Evolutionary conservation across 2,113 vertebrate genomes (phyloP).

Genomic region (Lasiurus cinereus): DNA sequence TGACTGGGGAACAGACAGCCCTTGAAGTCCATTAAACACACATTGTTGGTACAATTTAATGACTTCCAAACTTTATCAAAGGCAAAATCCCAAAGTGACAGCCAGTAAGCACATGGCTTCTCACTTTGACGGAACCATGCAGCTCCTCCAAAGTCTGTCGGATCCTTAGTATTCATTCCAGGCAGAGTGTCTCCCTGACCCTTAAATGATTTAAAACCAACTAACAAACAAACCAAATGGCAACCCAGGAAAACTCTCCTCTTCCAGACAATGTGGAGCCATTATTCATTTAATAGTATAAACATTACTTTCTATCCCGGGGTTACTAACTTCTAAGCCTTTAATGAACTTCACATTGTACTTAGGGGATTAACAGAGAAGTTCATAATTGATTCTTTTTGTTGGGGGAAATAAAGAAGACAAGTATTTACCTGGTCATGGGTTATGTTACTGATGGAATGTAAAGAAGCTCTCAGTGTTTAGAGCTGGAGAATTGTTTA

Average conservation of each 20-base stretch:
- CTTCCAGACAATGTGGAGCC: constrained; percentile 69
- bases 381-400: constrained; percentile 83
- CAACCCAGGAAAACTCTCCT: constrained; percentile 72
- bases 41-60: background rate
- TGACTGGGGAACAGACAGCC: background rate
- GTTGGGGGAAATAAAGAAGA: constrained; percentile 79
- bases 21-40: background rate
- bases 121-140: background rate
- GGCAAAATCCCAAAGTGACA: background rate
- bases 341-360: constrained; percentile 81
- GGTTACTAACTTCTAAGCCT: constrained; percentile 80
- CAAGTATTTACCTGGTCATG: constrained; percentile 81
- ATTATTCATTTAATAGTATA: constrained; percentile 81
- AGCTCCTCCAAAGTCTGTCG: background rate
- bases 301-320: constrained; percentile 78
- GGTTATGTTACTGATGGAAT: constrained; percentile 77
- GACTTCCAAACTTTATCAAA: constrained; percentile 36
- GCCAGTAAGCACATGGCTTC: background rate
- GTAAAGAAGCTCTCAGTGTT: constrained; percentile 69
- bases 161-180: constrained; percentile 75
- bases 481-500: constrained; percentile 50
- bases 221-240: constrained; percentile 76
- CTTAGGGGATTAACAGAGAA: constrained; percentile 84
- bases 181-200: constrained; percentile 56
- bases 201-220: constrained; percentile 81